Base-by-base conservation (phyloP, 35 echinoderm and acorn worm species). In the Eucidaris tribuloides region DNA sequence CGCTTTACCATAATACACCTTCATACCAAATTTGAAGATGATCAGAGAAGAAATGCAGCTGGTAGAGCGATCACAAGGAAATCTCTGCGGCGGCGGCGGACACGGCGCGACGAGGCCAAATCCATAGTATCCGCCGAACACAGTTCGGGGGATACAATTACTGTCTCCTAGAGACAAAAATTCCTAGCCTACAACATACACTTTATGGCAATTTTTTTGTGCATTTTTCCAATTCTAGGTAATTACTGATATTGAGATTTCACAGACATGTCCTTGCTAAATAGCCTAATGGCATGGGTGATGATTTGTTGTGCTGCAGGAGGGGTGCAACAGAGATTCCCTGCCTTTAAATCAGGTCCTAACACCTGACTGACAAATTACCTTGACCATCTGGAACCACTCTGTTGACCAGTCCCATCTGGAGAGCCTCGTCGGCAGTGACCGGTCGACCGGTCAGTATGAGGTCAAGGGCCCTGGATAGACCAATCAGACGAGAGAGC, bases 381-480 rank as follows among this genome's bases (percentile, higher is more conserved):
- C 94, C 89, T 82, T 83, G 62, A 46, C 94, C 94, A 58, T 93
- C 88, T 36, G 89, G 86, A 22, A 97, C 94, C 17, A 97, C 86
- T 57, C 89, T 89, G 46, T 97, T 97, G 19, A 89, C 94, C 0
- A 97, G 82, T 14, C 94, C 94, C 76, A 93, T 89, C 13, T 42
- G 61, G 13, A 85, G 62, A 17, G 94, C 94, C 56, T 97, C 94
- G 14, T 89, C 86, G 3, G 94, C 94, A 11, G 28, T 45, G 4
- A 97, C 81, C 37, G 94, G 90, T 82, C 94, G 64, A 29, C 94
- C 94, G 7, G 94, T 97, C 32, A 97, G 39, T 50, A 97, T 93
- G 57, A 97, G 58, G 56, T 97, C 94, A 42, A 97, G 63, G 2
- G 94, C 94, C 36, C 94, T 85, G 3, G 94, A 97, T 19, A 97